phyloP scores from a whole-genome alignment of 2,113 vertebrate genomes.

The Vulpes ferrilata region DNA sequence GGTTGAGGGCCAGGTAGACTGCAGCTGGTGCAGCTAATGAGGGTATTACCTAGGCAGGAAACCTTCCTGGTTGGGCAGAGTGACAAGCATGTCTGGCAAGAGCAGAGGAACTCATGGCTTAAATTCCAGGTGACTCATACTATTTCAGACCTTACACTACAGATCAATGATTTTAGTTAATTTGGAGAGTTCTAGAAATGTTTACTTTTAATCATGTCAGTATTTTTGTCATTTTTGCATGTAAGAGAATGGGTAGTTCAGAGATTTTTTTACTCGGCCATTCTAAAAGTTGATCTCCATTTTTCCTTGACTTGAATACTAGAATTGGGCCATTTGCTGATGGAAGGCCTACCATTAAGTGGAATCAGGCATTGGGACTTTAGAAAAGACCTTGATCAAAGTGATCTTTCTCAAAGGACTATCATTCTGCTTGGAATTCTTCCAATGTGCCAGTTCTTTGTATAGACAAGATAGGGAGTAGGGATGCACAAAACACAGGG shows the following conservation, averaged over 20 bases:
- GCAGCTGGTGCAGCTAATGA: not conserved
- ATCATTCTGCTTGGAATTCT: not conserved
- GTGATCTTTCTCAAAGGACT: not conserved
- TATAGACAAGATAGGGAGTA: not conserved
- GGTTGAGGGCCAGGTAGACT: not conserved
- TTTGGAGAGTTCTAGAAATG: not conserved
- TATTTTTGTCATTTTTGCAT: not conserved
- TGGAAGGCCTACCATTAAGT: not conserved
- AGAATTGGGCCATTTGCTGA: not conserved
- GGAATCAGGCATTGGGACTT: not conserved
- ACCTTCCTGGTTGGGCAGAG: not conserved
- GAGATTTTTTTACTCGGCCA: not conserved
- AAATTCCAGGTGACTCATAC: not conserved
- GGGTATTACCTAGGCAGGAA: not conserved
- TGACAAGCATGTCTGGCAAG: not conserved
- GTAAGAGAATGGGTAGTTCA: not conserved
- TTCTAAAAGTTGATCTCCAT: not conserved
- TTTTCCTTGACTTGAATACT: not conserved
- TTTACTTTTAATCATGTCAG: not conserved
- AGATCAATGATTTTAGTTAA: not conserved
- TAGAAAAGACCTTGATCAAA: not conserved
- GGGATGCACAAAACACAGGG: not conserved
- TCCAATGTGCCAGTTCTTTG: not conserved
- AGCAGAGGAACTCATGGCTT: not conserved
- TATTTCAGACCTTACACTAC: not conserved